Percentiles rank a stretch among this genome's conserved stretches.
These are phyloP conservation scores for Saccostrea glomerata DNA, from an alignment of 1,140 invertebrate genomes.

Conservation along the genomic window DNA sequence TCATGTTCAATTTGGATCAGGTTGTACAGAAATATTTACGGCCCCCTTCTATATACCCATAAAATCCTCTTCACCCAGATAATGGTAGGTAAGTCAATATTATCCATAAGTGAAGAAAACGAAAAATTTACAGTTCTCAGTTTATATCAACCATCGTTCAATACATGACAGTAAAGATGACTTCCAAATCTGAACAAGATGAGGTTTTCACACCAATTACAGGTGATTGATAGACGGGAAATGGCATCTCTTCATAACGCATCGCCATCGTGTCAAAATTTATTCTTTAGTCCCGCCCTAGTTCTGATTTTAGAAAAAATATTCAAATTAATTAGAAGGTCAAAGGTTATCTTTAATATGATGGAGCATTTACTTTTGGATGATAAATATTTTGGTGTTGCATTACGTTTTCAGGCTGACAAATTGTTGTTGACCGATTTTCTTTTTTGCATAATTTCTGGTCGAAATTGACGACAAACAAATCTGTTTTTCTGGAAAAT, in stretches of 20 bases:
- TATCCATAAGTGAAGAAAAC: conserved; percentile 11
- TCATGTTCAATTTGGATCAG: neutral
- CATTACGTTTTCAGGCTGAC: neutral
- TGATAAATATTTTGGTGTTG: neutral
- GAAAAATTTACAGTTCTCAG: neutral
- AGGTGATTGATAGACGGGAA: neutral
- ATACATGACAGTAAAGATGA: neutral
- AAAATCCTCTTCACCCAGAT: neutral
- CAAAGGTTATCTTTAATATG: conserved; percentile 12
- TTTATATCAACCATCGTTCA: neutral
- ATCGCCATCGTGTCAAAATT: neutral
- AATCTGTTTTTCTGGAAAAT: too few relatives aligned
- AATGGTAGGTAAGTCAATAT: neutral
- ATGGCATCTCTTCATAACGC: neutral
- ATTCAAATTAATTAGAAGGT: conserved; percentile 29
- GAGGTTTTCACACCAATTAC: conserved; percentile 2
- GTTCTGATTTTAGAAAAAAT: neutral
- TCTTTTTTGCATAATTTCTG: neutral
- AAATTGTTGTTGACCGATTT: conserved; percentile 28
- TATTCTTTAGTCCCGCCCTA: neutral
- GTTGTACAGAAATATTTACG: neutral
- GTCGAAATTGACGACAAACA: too few relatives aligned
- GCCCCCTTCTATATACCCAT: conserved; percentile 4
- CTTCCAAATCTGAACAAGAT: neutral
- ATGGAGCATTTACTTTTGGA: conserved; percentile 14